Percentiles rank a stretch among this genome's conserved stretches.
Evolutionary conservation across 2,113 vertebrate genomes (phyloP).

Genomic region (Varanus komodoensis): DNA sequence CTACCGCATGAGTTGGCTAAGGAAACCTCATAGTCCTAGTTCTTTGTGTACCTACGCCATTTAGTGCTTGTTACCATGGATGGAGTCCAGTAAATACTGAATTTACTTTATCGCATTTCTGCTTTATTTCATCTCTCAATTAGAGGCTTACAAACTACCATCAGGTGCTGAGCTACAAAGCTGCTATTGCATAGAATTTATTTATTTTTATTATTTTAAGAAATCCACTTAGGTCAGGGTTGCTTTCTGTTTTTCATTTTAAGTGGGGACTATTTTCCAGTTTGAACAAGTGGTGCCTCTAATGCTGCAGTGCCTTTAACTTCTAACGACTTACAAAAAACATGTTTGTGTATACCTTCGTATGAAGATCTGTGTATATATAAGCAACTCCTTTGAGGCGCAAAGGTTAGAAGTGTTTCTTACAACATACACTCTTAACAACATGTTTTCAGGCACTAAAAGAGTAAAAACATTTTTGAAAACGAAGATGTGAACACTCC

Average conservation of each 20-base stretch:
- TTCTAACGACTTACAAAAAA: too few relatives aligned
- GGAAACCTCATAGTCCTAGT: conserved; percentile 34
- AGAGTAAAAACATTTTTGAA: not conserved
- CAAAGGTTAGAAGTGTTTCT: too few relatives aligned
- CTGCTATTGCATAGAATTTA: not conserved
- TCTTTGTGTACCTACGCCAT: conserved; percentile 15
- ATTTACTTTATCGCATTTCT: not conserved
- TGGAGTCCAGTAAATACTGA: not conserved
- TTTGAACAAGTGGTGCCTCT: not conserved
- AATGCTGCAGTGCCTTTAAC: not conserved
- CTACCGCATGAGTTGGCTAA: conserved; percentile 39
- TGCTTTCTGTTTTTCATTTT: not conserved
- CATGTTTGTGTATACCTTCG: too few relatives aligned
- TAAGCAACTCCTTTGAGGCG: too few relatives aligned
- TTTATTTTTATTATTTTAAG: too few relatives aligned
- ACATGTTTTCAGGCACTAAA: not conserved
- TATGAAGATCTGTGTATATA: too few relatives aligned
- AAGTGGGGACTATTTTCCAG: not conserved
- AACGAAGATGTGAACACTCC: not conserved
- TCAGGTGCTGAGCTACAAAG: conserved; percentile 2
- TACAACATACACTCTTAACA: not conserved
- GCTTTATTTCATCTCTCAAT: not conserved
- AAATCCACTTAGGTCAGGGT: not conserved
- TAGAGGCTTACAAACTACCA: not conserved
- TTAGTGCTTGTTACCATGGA: conserved; percentile 5